A percentile compares a stretch with the other conserved stretches of the same genome.
Evolutionary conservation across 1,140 invertebrate species (phyloP).

Genomic region (Atta texana): DNA sequence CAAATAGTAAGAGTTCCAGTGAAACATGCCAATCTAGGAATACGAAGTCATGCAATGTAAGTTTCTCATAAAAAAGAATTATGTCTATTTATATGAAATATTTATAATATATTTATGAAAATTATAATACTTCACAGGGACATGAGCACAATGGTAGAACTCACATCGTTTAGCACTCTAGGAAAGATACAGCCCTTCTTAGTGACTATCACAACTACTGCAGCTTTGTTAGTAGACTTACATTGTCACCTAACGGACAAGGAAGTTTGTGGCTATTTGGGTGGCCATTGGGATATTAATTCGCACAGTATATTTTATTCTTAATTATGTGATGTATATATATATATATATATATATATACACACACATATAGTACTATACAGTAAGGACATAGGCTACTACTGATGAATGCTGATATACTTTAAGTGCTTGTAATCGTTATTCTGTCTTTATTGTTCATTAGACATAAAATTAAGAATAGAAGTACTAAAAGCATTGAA

Average conservation of each 20-base stretch:
- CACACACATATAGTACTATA: no score
- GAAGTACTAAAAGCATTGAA: no score
- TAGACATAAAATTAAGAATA: no score
- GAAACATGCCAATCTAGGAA: slow-evolving; percentile 85
- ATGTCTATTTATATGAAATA: not conserved
- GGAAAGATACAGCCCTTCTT: slow-evolving; percentile 97
- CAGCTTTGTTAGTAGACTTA: slow-evolving; percentile 95
- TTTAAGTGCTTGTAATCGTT: no score
- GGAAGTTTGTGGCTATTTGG: slow-evolving; percentile 97
- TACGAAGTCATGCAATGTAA: slow-evolving; percentile 85
- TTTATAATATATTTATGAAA: not conserved
- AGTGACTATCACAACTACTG: slow-evolving; percentile 95
- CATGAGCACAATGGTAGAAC: slow-evolving; percentile 94
- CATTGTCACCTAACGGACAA: slow-evolving; percentile 96
- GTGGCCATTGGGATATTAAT: slow-evolving; percentile 97
- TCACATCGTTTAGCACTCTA: slow-evolving; percentile 93
- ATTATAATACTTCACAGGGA: slow-evolving; percentile 88
- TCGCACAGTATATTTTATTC: slow-evolving; percentile 91
- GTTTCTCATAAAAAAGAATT: slow-evolving; percentile 37
- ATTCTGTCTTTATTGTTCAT: no score
- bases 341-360: no score
- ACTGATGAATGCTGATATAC: no score
- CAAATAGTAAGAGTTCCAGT: slow-evolving; percentile 83
- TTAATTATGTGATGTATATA: slow-evolving; percentile 7
- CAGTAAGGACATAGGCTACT: no score